Conservation (phyloP, 2,113 vertebrate species). For the Eurypyga helias region DNA sequence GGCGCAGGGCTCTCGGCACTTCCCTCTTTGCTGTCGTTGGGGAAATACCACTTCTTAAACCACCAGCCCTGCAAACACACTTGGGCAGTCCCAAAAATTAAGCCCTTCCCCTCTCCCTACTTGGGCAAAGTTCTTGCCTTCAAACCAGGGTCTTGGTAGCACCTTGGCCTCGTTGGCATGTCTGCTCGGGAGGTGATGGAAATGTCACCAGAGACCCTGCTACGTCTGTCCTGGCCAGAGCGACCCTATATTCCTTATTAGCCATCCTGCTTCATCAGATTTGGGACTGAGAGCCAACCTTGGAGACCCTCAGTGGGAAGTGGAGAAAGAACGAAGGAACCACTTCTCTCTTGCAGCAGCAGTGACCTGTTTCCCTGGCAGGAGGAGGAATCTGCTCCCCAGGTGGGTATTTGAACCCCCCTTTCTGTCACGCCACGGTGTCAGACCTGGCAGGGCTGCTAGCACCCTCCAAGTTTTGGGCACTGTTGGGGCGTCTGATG, state of each 20-base stretch:
- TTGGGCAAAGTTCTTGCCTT: neutral
- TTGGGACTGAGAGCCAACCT: neutral
- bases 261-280: neutral
- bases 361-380: neutral
- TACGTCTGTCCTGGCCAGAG: neutral
- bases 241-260: neutral
- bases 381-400: neutral
- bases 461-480: neutral
- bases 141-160: neutral
- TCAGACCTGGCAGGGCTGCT: neutral
- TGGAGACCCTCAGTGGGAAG: neutral
- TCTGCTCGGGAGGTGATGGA: neutral
- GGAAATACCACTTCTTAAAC: neutral
- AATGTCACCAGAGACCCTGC: neutral
- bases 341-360: neutral
- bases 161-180: accelerated
- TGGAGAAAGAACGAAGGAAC: neutral
- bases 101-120: neutral
- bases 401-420: neutral
- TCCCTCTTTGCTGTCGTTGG: neutral
- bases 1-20: neutral
- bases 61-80: neutral
- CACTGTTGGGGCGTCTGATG: neutral
- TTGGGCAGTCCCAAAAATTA: neutral
- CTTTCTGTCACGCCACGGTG: accelerated